A percentile compares a stretch with the other conserved stretches of the same genome.
phyloP scores from a whole-genome alignment of 2,797 vertebrate species.

The Pempheris klunzingeri region DNA sequence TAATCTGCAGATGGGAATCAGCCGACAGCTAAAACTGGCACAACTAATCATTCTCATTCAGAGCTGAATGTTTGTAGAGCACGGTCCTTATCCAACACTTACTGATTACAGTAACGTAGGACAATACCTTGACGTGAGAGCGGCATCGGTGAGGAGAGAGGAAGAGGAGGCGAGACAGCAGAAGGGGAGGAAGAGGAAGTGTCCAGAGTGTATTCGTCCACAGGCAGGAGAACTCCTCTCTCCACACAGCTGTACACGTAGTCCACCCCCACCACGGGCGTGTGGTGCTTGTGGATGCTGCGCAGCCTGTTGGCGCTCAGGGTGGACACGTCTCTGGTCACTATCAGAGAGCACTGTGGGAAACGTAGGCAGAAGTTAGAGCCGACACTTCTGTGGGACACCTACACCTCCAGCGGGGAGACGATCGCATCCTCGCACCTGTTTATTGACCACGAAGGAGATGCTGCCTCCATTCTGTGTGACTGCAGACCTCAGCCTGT shows the following conservation, averaged over 20 bases:
- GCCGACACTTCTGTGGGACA: neutral
- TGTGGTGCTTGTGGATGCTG: slow-evolving; percentile 78
- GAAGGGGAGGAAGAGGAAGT: neutral
- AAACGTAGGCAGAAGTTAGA: slow-evolving; percentile 6
- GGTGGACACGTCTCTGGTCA: slow-evolving; percentile 75
- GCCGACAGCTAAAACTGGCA: too few species aligned
- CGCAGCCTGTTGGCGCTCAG: slow-evolving; percentile 83
- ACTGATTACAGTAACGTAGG: too few species aligned
- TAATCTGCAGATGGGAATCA: too few species aligned
- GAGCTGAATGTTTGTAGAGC: too few species aligned
- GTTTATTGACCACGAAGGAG: slow-evolving; percentile 83
- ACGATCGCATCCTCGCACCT: slow-evolving; percentile 70
- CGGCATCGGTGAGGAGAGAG: neutral
- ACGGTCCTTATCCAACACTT: too few species aligned
- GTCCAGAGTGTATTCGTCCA: slow-evolving; percentile 67
- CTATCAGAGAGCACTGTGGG: slow-evolving; percentile 88
- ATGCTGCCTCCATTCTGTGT: slow-evolving; percentile 84
- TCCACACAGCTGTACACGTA: slow-evolving; percentile 87
- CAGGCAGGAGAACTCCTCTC: slow-evolving; percentile 77
- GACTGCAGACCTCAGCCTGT: slow-evolving; percentile 79
- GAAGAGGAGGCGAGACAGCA: neutral
- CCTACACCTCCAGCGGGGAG: neutral
- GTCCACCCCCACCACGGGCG: slow-evolving; percentile 81
- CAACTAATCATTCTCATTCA: too few species aligned
- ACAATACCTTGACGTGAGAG: slow-evolving; percentile 46